Conservation (phyloP, 1,140 invertebrate genomes). For the Arctopsyche grandis region DNA sequence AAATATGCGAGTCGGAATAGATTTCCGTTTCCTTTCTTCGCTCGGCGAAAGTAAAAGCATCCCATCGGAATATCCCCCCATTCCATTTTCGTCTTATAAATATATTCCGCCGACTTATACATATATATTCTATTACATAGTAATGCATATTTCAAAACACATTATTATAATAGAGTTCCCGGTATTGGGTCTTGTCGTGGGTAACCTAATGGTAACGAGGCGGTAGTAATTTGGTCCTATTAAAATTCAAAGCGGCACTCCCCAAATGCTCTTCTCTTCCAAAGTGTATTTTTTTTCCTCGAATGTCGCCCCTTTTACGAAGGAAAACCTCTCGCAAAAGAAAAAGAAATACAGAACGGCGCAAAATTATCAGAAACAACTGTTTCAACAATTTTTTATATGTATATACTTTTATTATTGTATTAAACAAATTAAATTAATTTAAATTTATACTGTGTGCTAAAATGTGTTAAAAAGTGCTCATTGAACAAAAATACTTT, state of each 20-base stretch:
- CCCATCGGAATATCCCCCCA: neutral
- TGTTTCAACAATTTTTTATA: no score
- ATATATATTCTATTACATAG: constrained; percentile 41
- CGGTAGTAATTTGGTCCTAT: constrained; percentile 52
- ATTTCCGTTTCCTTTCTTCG: constrained; percentile 24
- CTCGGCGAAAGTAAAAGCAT: constrained; percentile 12
- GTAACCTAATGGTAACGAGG: constrained; percentile 47
- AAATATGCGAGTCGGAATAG: constrained; percentile 4
- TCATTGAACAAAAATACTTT: no score
- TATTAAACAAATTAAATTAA: no score
- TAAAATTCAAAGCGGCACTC: constrained; percentile 53
- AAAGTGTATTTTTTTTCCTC: constrained; percentile 42
- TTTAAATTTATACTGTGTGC: no score
- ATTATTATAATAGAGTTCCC: constrained; percentile 51
- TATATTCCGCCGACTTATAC: neutral
- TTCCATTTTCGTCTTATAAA: neutral
- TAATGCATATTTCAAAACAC: constrained; percentile 53
- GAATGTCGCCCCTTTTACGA: constrained; percentile 17
- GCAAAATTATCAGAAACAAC: neutral
- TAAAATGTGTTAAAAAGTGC: no score
- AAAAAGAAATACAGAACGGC: neutral
- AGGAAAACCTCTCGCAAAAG: constrained; percentile 1
- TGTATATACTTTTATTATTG: no score
- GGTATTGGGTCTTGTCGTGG: constrained; percentile 29
- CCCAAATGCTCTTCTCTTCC: constrained; percentile 23